Conservation (phyloP, 2,113 vertebrate genomes). For the Neodontobutis hainanensis region DNA sequence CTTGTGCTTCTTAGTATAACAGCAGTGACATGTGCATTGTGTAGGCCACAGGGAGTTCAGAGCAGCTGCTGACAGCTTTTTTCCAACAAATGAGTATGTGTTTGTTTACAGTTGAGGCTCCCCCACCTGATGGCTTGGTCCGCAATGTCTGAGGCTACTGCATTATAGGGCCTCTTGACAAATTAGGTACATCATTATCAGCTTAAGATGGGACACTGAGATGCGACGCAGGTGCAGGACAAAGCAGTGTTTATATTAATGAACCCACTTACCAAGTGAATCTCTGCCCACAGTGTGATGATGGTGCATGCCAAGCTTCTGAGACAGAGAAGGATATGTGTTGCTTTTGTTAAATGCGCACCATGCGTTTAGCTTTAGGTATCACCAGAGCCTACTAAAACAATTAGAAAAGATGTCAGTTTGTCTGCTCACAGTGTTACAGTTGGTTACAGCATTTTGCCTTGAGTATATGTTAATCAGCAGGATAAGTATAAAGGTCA, state of each 20-base stretch:
- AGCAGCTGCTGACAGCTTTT: constrained; percentile 62
- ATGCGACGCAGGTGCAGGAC: constrained; percentile 30
- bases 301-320: constrained; percentile 3
- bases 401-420: neutral
- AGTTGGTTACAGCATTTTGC: neutral
- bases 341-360: neutral
- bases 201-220: constrained; percentile 40
- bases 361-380: neutral
- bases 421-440: no score
- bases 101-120: constrained; percentile 65
- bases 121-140: constrained; percentile 56
- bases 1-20: constrained; percentile 26
- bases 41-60: constrained; percentile 35
- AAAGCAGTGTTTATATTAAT: constrained; percentile 30
- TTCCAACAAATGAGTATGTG: constrained; percentile 60
- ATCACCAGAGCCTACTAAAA: no score
- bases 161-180: constrained; percentile 48
- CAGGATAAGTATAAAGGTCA: constrained; percentile 43
- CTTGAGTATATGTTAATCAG: neutral
- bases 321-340: neutral
- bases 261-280: constrained; percentile 10
- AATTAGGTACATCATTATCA: constrained; percentile 59
- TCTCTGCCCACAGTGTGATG: constrained; percentile 3
- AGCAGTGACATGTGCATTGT: constrained; percentile 43
- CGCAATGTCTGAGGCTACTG: constrained; percentile 43